Evolutionary conservation across 2,113 vertebrate genomes (phyloP), one percentile per base, ranked within the genome.

Genomic region (Rutilus rutilus): DNA sequence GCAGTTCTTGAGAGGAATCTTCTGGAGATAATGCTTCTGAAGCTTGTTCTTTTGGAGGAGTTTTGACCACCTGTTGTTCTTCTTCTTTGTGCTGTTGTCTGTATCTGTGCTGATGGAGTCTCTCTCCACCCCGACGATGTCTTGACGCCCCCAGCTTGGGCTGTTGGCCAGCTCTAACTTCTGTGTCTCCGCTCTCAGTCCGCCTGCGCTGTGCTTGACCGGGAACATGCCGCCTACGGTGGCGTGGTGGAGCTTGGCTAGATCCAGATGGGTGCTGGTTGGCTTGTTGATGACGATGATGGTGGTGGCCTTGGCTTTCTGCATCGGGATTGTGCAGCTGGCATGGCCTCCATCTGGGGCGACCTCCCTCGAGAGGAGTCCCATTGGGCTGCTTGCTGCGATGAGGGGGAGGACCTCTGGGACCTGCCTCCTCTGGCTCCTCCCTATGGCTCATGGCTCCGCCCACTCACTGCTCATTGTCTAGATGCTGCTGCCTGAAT

Each of bases 291-390:
- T 87, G 90, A 57, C 91, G 92, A 71, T 91, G 89, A 60, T 86
- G 87, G 23, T 83, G 86, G 76, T 85, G 87, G 33, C 69, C 90
- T 45, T 90, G 90, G 77, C 89, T 89, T 45, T 80, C 73, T 83
- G 92, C 92, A 9, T 95, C 93, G 62, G 92, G 94, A 88, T 89
- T 92, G 82, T 90, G 89, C 88, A 94, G 92, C 89, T 95, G 94
- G 45, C 94, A 95, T 1, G 94, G 94, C 82, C 94, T 93, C 94
- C 93, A 94, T 82, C 93, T 93, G 47, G 92, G 92, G 27, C 93
- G 92, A 1, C 86, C 83, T 17, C 91, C 86, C 15, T 94, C 93
- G 3, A 77, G 87, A 0, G 89, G 8, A 2, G 89, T 86, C 33
- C 91, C 92, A 6, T 94, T 93, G 36, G 87, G 76, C 75, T 92